Evolutionary conservation across 2,797 vertebrate species (phyloP), one percentile per base, ranked within the genome.

Genomic region (Loriculus beryllinus): DNA sequence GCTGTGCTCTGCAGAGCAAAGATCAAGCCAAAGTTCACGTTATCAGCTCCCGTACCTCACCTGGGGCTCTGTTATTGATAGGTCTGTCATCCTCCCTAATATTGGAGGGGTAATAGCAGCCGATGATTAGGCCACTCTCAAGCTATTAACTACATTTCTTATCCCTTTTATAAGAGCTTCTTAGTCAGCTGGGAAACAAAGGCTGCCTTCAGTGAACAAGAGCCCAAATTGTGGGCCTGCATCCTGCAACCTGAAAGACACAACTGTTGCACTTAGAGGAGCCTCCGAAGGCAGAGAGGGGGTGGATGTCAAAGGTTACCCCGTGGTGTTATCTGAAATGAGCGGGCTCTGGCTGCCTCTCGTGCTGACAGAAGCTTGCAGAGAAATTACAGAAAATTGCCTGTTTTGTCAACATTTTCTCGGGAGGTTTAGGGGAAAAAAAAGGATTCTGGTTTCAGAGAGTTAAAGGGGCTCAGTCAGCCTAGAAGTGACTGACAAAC

Each of bases 351-450:
- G 98, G 97, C 97, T 98, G 98, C 98, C 97, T 97, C 98, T 96
- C 56, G 93, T 92, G 98, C 96, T 99, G 99, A 99, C 97, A 98
- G 98, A 98, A 81, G 96, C 95, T 98, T 48, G 94, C 95, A 81
- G 96, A 96, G 95, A 98, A 99, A 99, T 99, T 98, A 98, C 98
- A 98, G 98, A 99, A 99, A 99, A 99, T 99, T 98, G 98, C 96
- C 98, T 98, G 98, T 99, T 99, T 99, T 99, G 99, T 99, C 98
- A 99, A 99, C 98, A 98, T 99, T 99, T 99, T 98, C 98, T 98
- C 98, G 96, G 97, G 97, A 98, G 98, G 98, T 98, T 98, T 98
- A 98, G 97, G 95, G 94, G 98, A 98, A 98, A 98, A 98, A 90
- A 82, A 97, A 96, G 94, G 97, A 98, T 97, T 98, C 98, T 59